These are phyloP conservation scores for Nothocercus julius DNA, from an alignment of 2,113 vertebrate genomes.

Conservation along the genomic window DNA sequence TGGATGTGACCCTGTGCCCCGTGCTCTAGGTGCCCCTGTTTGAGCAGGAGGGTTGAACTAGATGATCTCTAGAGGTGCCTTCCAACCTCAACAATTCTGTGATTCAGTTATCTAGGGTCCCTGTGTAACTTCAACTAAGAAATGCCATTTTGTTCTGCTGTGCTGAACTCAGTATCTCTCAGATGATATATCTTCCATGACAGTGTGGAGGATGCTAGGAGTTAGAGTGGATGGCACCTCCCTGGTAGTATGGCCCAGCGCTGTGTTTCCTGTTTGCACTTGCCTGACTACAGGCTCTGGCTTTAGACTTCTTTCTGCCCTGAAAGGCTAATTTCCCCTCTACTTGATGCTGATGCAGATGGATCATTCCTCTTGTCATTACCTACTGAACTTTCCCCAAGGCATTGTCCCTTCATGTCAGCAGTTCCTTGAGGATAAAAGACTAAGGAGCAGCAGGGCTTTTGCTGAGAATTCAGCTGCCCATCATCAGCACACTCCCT, in stretches of 20 bases:
- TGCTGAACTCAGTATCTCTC: background rate
- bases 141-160: background rate
- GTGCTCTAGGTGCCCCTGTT: too few relatives aligned
- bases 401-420: background rate
- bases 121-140: background rate
- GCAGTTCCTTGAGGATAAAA: background rate
- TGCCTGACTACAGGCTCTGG: background rate
- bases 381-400: background rate
- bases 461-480: background rate
- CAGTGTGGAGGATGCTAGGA: background rate
- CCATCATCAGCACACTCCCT: accelerated
- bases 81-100: too few relatives aligned
- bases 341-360: background rate
- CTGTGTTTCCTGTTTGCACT: background rate
- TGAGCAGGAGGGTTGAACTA: too few relatives aligned
- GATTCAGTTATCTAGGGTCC: background rate
- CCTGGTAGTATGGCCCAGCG: background rate
- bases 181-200: background rate
- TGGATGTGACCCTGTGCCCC: too few relatives aligned
- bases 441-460: background rate
- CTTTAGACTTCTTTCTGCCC: background rate
- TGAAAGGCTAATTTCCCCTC: background rate
- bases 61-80: too few relatives aligned
- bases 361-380: background rate
- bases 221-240: background rate